A percentile compares a stretch with the other conserved stretches of the same genome.
phyloP scores from a whole-genome alignment of 2,888 invertebrate species.

The Drosophila flavopinicola region DNA sequence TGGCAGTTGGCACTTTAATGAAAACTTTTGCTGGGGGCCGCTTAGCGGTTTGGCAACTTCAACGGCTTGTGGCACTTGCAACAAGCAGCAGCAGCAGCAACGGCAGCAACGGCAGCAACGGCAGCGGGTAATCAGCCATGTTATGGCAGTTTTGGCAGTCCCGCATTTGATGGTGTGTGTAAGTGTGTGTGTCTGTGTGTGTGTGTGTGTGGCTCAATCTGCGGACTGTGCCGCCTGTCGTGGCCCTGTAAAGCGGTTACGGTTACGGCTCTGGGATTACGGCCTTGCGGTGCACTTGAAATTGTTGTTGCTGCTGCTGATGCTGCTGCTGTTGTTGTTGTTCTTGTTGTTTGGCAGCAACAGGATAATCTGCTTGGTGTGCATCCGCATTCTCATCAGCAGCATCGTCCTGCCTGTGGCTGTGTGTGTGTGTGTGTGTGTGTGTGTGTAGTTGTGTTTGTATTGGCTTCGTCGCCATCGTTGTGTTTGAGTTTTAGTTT shows the following conservation, averaged over 20 bases:
- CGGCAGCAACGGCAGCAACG: constrained; percentile 2
- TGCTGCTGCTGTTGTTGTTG: constrained; percentile 30
- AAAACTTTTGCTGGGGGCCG: constrained; percentile 69
- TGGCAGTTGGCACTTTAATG: constrained; percentile 66
- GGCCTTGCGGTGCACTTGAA: constrained; percentile 63
- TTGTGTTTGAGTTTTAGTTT: constrained; percentile 31
- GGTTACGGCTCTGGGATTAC: constrained; percentile 58
- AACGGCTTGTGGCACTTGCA: constrained; percentile 43
- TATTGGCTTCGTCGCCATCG: constrained; percentile 49
- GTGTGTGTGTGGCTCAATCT: constrained; percentile 35
- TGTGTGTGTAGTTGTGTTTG: constrained; percentile 18
- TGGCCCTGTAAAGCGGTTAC: constrained; percentile 57
- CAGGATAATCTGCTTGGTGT: constrained; percentile 57
- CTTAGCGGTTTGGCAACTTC: constrained; percentile 70
- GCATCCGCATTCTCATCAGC: constrained; percentile 53
- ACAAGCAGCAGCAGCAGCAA: constrained; percentile 12
- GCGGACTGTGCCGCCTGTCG: constrained; percentile 34
- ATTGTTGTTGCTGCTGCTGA: constrained; percentile 34
- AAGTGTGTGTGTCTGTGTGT: constrained; percentile 2
- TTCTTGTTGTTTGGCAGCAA: constrained; percentile 49
- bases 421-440: constrained; percentile 12
- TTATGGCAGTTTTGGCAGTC: constrained; percentile 61
- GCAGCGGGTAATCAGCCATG: constrained; percentile 58
- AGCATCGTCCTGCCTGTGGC: constrained; percentile 15
- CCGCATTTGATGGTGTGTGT: constrained; percentile 2